Evolutionary conservation across 2,113 vertebrate species (phyloP).

Genomic region (Cyprinodon variegatus): DNA sequence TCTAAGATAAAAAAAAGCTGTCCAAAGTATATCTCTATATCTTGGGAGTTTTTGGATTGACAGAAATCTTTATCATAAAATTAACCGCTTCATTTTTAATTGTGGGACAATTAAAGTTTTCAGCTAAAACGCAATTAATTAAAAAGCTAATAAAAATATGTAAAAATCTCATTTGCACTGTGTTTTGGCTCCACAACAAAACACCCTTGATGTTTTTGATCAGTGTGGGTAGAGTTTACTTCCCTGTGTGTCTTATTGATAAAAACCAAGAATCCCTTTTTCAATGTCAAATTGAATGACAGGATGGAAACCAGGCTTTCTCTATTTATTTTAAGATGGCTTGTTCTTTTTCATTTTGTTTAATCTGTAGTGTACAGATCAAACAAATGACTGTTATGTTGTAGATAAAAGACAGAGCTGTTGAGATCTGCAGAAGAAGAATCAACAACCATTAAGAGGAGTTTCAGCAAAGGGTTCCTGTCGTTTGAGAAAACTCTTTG

Average conservation of each 20-base stretch:
- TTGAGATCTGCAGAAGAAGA: not conserved
- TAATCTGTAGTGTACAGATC: not conserved
- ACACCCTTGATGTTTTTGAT: not conserved
- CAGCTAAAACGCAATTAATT: not conserved
- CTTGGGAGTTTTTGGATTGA: not conserved
- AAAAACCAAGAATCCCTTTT: not conserved
- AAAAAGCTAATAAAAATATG: not conserved
- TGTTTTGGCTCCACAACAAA: too few species aligned
- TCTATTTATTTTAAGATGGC: not conserved
- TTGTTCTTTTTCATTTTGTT: not conserved
- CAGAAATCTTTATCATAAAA: not conserved
- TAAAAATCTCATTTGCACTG: not conserved
- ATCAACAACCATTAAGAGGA: not conserved
- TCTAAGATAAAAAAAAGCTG: constrained; percentile 58
- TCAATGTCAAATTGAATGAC: not conserved
- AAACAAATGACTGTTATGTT: not conserved
- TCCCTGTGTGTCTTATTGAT: not conserved
- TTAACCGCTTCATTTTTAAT: not conserved
- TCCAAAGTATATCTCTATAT: constrained; percentile 40
- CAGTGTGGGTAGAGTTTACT: not conserved
- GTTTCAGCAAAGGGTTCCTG: not conserved
- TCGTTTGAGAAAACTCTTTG: not conserved
- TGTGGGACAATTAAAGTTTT: not conserved
- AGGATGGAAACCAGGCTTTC: not conserved
- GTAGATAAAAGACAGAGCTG: not conserved